Conservation (phyloP, 2,113 vertebrate genomes). For the Daubentonia madagascariensis region DNA sequence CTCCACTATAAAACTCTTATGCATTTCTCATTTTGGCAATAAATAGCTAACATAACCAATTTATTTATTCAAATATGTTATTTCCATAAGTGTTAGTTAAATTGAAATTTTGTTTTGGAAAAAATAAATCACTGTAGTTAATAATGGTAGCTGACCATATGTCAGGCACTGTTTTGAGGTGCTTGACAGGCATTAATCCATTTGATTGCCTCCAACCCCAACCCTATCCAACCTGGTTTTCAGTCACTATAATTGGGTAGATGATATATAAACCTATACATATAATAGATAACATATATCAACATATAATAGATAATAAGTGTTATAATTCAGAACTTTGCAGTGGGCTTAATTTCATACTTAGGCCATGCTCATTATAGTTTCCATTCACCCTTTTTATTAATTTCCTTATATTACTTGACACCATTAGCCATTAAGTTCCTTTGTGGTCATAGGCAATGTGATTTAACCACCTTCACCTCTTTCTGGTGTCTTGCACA, state of each 20-base stretch:
- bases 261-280: too few species aligned
- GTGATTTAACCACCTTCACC: neutral
- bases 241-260: neutral
- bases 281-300: too few species aligned
- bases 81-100: neutral
- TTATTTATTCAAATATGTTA: neutral
- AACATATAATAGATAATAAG: neutral
- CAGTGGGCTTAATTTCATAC: neutral
- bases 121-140: neutral
- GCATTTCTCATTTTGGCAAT: neutral
- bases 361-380: neutral
- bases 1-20: neutral
- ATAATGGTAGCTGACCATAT: neutral
- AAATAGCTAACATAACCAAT: neutral
- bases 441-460: neutral
- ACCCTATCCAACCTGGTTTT: neutral
- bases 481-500: neutral
- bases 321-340: neutral
- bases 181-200: neutral
- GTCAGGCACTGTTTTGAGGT: neutral
- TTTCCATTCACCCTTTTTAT: neutral
- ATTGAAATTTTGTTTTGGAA: neutral
- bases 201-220: neutral
- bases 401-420: neutral
- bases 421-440: neutral